Evolutionary conservation across 2,888 invertebrate species (phyloP), one percentile per base, ranked within the genome.

Genomic region (Lapara coniferarum): DNA sequence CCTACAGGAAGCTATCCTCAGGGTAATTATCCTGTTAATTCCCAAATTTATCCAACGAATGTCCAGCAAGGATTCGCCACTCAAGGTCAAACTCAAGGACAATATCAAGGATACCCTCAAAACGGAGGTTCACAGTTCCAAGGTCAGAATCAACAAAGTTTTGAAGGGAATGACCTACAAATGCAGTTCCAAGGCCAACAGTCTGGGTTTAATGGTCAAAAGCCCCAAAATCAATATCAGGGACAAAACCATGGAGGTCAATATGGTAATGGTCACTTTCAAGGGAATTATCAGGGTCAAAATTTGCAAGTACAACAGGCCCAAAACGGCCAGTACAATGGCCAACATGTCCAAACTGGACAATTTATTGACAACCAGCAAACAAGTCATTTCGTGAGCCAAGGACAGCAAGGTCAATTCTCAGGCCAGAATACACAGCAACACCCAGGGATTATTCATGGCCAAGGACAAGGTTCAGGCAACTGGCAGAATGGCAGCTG

Each of bases 1-100:
- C 82, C 77, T 12, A 71, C 74, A 44, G 73, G 49, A 49, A 46
- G 13, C 13, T 63, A 63, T 49, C 49, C 73, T 25, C 71, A 72
- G 8, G 74, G 74, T 12, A 72, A 68, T 37, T 76, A 76, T 55
- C 70, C 74, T 12, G 69, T 58, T 10, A 68, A 52, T 44, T 30
- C 71, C 5, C 76, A 74, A 51, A 71, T 66, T 0, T 72, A 72
- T 44, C 73, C 76, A 44, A 73, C 75, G 5, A 63, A 16, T 49
- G 63, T 19, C 8, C 80, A 77, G 56, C 77, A 72, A 70, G 71
- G 75, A n/a, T 77, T 70, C 72, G 73, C 75, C 74, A 70, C 75
- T 25, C 81, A 78, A 72, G 69, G 69, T 0, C 81, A 80, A 66
- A 71, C 56, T 0, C 85, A 84, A 73, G 79, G 77, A 5, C 79